Percentiles rank a stretch among this genome's conserved stretches.
Conservation (phyloP, 2,113 vertebrate species). For the Grantiella picta region DNA sequence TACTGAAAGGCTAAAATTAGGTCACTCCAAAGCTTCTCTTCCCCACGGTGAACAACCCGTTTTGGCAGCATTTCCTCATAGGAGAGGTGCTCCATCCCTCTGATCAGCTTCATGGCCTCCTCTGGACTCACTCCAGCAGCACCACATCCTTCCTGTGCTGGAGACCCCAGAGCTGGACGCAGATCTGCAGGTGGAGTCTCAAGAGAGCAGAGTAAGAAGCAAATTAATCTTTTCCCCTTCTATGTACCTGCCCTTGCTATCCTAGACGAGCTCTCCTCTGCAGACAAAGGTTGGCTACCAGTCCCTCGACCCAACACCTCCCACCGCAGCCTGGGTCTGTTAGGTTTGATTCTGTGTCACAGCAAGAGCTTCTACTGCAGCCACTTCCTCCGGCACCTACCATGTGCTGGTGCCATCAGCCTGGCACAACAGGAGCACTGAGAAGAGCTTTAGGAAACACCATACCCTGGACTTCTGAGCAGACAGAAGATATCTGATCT, state of each 20-base stretch:
- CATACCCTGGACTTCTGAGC: background rate
- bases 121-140: background rate
- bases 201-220: background rate
- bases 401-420: accelerated
- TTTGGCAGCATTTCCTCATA: background rate
- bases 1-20: background rate
- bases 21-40: background rate
- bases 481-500: background rate
- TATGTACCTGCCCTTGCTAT: background rate
- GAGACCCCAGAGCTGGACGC: background rate
- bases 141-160: background rate
- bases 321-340: background rate
- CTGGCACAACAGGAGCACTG: background rate
- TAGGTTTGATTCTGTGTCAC: background rate
- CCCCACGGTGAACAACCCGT: background rate
- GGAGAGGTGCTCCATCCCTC: background rate
- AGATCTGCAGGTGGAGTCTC: background rate
- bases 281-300: background rate
- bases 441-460: background rate
- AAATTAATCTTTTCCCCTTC: background rate
- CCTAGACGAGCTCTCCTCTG: background rate
- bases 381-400: background rate
- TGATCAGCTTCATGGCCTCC: background rate
- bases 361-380: background rate
- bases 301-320: background rate